Percentiles rank a stretch among this genome's conserved stretches.
Conservation (phyloP, 1,140 invertebrate species). For the Fopius arisanus region DNA sequence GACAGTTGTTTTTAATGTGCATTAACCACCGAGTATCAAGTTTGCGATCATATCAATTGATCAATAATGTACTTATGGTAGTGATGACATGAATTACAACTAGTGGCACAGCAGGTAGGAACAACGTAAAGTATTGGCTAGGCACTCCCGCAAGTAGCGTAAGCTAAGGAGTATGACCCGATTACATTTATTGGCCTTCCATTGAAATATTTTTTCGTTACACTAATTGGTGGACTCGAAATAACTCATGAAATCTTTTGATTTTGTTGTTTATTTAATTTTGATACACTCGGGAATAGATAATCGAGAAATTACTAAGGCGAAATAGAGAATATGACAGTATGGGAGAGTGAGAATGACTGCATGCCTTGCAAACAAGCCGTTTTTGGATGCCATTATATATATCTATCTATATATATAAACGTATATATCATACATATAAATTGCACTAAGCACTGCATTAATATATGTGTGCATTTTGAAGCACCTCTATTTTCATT, state of each 20-base stretch:
- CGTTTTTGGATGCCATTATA: slow-evolving; percentile 65
- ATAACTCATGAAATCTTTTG: neutral
- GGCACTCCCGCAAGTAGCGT: slow-evolving; percentile 60
- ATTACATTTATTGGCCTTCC: slow-evolving; percentile 17
- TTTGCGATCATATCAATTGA: neutral
- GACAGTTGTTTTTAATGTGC: slow-evolving; percentile 40
- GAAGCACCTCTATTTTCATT: slow-evolving; percentile 62
- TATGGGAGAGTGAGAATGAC: slow-evolving; percentile 66
- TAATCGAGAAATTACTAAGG: neutral
- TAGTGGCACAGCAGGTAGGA: slow-evolving; percentile 60
- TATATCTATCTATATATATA: slow-evolving; percentile 48
- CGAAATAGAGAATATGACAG: slow-evolving; percentile 29
- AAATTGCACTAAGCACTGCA: slow-evolving; percentile 66
- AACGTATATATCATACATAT: slow-evolving; percentile 57
- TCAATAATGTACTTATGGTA: neutral
- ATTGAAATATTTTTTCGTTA: slow-evolving; percentile 13
- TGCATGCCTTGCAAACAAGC: slow-evolving; percentile 64
- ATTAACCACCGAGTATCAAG: slow-evolving; percentile 23
- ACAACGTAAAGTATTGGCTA: slow-evolving; percentile 43
- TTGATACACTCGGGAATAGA: slow-evolving; percentile 11
- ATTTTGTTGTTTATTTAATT: neutral
- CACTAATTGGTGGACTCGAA: neutral
- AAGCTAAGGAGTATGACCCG: slow-evolving; percentile 45
- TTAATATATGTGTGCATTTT: slow-evolving; percentile 66
- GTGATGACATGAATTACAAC: neutral